Evolutionary conservation across 2,888 invertebrate species (phyloP).

Genomic region (Lepidocyrtoides sp.): DNA sequence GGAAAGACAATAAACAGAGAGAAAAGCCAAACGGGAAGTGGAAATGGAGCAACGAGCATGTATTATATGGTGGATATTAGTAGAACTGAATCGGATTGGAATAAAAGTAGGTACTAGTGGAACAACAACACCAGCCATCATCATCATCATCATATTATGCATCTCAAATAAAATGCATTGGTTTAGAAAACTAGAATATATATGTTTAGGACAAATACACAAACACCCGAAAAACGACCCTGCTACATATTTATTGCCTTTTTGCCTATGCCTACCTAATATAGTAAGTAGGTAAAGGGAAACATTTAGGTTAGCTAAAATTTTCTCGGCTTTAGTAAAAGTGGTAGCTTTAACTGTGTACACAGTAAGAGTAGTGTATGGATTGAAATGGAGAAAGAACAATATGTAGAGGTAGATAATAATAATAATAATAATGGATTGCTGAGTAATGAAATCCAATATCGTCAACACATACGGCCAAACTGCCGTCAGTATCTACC

Average conservation of each 20-base stretch:
- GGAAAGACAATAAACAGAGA: conserved; percentile 59
- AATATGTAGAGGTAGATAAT: not conserved
- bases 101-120: not conserved
- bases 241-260: conserved; percentile 45
- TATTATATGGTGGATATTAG: too few relatives aligned
- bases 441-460: conserved; percentile 61
- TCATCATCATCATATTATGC: conserved; percentile 10
- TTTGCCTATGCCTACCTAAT: not conserved
- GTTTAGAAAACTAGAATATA: not conserved
- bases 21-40: conserved; percentile 13
- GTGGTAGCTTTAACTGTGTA: not conserved
- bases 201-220: not conserved
- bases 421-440: conserved; percentile 55
- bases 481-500: not conserved
- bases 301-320: not conserved
- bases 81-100: not conserved
- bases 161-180: conserved; percentile 24
- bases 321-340: not conserved
- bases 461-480: conserved; percentile 18
- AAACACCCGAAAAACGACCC: conserved; percentile 3
- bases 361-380: too few relatives aligned
- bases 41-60: not conserved
- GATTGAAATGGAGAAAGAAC: not conserved
- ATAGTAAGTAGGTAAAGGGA: not conserved
- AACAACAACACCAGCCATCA: not conserved